phyloP scores from a whole-genome alignment of 2,113 vertebrate genomes.

The Oxygymnocypris stewartii region DNA sequence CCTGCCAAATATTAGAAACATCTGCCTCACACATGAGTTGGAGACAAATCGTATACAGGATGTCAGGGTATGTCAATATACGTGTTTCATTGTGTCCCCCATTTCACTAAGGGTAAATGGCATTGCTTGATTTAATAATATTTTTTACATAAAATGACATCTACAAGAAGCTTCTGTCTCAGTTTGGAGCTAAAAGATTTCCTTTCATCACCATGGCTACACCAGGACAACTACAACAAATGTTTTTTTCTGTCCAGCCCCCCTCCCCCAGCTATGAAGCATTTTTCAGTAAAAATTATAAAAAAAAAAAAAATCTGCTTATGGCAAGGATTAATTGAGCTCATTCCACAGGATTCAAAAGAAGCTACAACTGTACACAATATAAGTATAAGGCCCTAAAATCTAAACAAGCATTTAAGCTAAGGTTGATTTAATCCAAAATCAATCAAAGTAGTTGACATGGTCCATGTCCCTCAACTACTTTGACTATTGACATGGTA shows the following conservation, averaged over 20 bases:
- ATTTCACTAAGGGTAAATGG: conserved; percentile 19
- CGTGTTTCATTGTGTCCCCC: not conserved
- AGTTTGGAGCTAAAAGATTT: not conserved
- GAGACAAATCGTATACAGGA: not conserved
- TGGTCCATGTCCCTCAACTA: no score
- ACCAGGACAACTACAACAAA: not conserved
- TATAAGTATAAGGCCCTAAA: not conserved
- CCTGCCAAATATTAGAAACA: not conserved
- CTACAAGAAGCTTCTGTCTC: not conserved
- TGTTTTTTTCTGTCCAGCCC: not conserved
- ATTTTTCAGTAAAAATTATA: not conserved
- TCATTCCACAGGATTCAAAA: not conserved
- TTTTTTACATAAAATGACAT: conserved; percentile 8
- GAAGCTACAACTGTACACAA: not conserved
- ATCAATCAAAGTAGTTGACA: not conserved
- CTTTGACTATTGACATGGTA: no score
- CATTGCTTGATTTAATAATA: not conserved
- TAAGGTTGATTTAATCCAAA: not conserved
- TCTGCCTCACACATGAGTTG: not conserved
- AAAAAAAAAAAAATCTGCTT: not conserved
- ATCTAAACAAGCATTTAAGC: not conserved
- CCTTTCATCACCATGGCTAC: conserved; percentile 32
- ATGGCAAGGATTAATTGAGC: not conserved
- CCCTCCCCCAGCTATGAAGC: not conserved
- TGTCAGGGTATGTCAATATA: not conserved